phyloP scores from a whole-genome alignment of 2,888 invertebrate species.

The Platyscelio sp. region DNA sequence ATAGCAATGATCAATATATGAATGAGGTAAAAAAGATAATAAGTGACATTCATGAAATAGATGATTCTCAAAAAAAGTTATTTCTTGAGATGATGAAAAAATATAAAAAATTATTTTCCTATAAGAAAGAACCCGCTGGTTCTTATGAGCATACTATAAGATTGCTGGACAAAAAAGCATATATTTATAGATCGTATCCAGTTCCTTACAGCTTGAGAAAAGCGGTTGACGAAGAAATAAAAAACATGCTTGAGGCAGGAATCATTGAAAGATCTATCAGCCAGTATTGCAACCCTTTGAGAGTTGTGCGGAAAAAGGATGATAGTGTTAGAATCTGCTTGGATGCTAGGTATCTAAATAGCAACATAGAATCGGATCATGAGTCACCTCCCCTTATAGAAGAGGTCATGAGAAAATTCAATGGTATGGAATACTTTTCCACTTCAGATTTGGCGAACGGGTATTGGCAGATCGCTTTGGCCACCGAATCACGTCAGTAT shows the following conservation, averaged over 20 bases:
- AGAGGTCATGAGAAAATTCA: conserved; percentile 65
- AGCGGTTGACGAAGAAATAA: conserved; percentile 72
- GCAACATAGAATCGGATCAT: conserved; percentile 74
- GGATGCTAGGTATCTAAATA: conserved; percentile 78
- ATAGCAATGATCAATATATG: conserved; percentile 22
- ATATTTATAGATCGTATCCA: conserved; percentile 73
- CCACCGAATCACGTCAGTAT: conserved; percentile 58
- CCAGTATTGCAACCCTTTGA: conserved; percentile 77
- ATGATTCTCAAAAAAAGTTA: not conserved
- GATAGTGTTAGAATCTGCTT: conserved; percentile 77
- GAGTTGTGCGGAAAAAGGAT: conserved; percentile 77
- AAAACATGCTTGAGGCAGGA: conserved; percentile 74
- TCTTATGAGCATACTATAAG: conserved; percentile 20
- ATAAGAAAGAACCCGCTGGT: conserved; percentile 66
- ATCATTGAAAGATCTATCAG: conserved; percentile 76
- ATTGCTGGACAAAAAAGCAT: not conserved
- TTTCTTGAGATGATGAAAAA: not conserved
- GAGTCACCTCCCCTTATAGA: conserved; percentile 71
- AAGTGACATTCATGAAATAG: not conserved
- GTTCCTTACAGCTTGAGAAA: conserved; percentile 68
- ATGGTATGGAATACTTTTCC: conserved; percentile 62
- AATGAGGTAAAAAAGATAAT: conserved; percentile 19
- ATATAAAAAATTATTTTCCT: conserved; percentile 64
- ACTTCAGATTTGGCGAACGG: conserved; percentile 71
- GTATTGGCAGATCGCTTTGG: conserved; percentile 73